Percentiles rank a stretch among this genome's conserved stretches.
Evolutionary conservation across 2,797 vertebrate species (phyloP).

Genomic region (Micrastur ruficollis): DNA sequence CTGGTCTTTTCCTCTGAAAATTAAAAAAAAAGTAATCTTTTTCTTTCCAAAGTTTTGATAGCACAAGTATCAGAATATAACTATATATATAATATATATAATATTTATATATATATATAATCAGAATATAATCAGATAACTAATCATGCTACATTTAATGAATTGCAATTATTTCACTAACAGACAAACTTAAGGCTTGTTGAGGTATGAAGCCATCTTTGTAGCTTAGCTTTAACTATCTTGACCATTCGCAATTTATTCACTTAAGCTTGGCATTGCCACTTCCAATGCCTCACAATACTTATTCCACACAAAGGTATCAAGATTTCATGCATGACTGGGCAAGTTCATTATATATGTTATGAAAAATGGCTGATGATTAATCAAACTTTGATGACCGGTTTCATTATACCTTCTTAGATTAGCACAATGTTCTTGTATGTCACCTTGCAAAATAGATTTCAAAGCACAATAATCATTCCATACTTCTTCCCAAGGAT

Average conservation of each 20-base stretch:
- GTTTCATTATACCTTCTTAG: neutral
- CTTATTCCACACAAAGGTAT: neutral
- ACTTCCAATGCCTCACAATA: neutral
- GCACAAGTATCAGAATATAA: neutral
- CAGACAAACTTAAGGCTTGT: neutral
- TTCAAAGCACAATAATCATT: neutral
- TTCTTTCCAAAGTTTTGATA: neutral
- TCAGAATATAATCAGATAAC: too few species aligned
- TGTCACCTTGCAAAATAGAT: neutral
- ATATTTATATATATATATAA: too few species aligned
- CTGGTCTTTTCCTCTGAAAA: constrained; percentile 88
- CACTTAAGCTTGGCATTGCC: neutral
- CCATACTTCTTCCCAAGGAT: neutral
- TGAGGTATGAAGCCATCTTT: neutral
- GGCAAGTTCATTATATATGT: neutral
- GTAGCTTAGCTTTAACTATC: neutral
- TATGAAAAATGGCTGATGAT: neutral
- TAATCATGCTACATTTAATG: neutral
- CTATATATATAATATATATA: too few species aligned
- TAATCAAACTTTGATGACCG: neutral
- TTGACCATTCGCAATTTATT: neutral
- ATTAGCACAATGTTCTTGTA: neutral
- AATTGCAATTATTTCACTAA: neutral
- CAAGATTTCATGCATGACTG: neutral
- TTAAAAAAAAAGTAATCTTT: neutral